Evolutionary conservation across 2,797 vertebrate species (phyloP), one percentile per base, ranked within the genome.

Genomic region (Schizothorax lantsangensis): DNA sequence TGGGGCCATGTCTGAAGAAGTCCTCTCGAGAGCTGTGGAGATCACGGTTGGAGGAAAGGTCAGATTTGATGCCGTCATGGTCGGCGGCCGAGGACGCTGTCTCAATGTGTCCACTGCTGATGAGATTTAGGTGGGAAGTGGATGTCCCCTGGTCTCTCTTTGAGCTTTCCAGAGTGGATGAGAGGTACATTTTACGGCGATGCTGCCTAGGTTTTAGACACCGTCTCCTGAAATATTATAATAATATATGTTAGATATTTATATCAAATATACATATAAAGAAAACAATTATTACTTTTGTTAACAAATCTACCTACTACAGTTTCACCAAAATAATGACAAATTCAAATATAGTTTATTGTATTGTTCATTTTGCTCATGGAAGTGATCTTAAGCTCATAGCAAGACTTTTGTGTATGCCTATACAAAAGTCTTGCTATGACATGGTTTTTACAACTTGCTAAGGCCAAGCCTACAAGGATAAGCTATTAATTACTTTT

Each of bases 81-180:
- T 96, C 95, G 1, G 94, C 94, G 0, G 93, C 91, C 4, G 95
- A 94, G 6, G 95, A 91, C 0, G 94, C 92, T 0, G 93, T 93
- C 89, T 96, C 96, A 90, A 95, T 89, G 86, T 95, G 95, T 75
- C 95, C 94, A 33, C 95, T 93, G 85, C 96, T 97, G 85, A 97
- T 96, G 23, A 97, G 96, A 88, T 96, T 95, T 59, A 97, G 94
- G 89, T 96, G 96, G 26, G 96, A 97, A 93, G 96, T 96, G 5
- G 96, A 97, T 26, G 96, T 97, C 82, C 96, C 94, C 89, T 97
- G 96, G 92, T 97, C 96, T 71, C 95, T 93, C 83, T 94, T 96
- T 66, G 93, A 94, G 7, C 92, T 86, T 0, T 96, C 95, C 40
- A 95, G 91, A 10, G 95, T 93, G 7, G 94, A 94, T 0, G 95